phyloP scores from a whole-genome alignment of 2,113 vertebrate species.

The Oceanodroma tethys region DNA sequence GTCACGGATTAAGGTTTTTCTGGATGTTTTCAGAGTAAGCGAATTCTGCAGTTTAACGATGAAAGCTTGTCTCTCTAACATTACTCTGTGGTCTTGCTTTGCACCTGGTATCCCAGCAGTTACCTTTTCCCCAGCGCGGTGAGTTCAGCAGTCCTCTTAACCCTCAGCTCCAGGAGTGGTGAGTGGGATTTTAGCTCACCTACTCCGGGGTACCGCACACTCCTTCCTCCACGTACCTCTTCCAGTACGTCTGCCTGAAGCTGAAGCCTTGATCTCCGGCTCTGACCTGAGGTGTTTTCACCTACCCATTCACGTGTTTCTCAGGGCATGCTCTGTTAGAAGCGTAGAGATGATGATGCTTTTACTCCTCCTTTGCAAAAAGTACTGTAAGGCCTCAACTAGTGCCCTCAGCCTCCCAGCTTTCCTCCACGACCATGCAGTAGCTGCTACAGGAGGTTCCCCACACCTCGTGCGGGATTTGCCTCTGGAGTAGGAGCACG shows the following conservation, averaged over 20 bases:
- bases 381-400: fast-evolving
- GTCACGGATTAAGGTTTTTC: neutral
- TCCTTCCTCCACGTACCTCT: fast-evolving
- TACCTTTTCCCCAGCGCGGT: fast-evolving
- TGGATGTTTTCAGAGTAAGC: neutral
- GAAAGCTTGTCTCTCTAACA: neutral
- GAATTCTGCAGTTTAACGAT: neutral
- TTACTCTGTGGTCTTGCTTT: neutral
- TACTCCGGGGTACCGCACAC: fast-evolving
- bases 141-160: neutral
- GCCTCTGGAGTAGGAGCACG: neutral
- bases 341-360: neutral
- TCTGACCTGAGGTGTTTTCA: neutral
- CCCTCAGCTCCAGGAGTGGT: neutral
- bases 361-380: neutral
- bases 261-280: neutral
- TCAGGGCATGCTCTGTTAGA: neutral
- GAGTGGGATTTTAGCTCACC: neutral
- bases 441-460: neutral
- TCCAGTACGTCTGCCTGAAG: neutral
- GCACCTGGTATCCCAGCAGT: neutral
- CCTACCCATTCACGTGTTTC: neutral
- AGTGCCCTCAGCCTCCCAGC: neutral
- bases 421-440: fast-evolving
- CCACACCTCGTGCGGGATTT: neutral